A percentile compares a stretch with the other conserved stretches of the same genome.
Evolutionary conservation across 2,113 vertebrate genomes (phyloP).

Genomic region (Hippolais icterina): DNA sequence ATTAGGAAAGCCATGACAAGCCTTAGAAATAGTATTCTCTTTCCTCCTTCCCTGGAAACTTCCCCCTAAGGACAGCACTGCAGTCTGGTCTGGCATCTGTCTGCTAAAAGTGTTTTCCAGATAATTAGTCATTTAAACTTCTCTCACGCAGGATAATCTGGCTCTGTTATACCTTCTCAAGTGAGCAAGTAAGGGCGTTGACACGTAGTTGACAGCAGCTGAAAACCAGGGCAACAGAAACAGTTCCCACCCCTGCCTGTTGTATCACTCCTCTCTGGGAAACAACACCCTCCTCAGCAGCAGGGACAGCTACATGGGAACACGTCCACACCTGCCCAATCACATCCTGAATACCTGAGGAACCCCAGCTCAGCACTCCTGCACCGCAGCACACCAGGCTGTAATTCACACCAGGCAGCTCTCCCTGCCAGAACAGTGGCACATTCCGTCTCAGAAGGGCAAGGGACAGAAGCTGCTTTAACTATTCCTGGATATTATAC

Average conservation of each 20-base stretch:
- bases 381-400: not conserved
- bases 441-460: not conserved
- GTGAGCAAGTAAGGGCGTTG: not conserved
- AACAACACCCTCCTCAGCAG: not conserved
- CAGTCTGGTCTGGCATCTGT: not conserved
- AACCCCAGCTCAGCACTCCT: not conserved
- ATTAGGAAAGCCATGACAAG: not conserved
- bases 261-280: not conserved
- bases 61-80: not conserved
- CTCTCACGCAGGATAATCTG: not conserved
- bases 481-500: not conserved
- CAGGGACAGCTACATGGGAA: not conserved
- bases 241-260: not conserved
- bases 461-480: not conserved
- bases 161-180: not conserved
- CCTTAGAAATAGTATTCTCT: not conserved
- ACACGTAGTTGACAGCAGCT: not conserved
- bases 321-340: accelerated
- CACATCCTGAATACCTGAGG: not conserved
- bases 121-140: not conserved
- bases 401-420: not conserved
- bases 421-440: not conserved
- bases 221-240: not conserved
- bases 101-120: not conserved
- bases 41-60: not conserved